A percentile compares a stretch with the other conserved stretches of the same genome.
Conservation (phyloP, 2,113 vertebrate genomes). For the Buteo buteo region DNA sequence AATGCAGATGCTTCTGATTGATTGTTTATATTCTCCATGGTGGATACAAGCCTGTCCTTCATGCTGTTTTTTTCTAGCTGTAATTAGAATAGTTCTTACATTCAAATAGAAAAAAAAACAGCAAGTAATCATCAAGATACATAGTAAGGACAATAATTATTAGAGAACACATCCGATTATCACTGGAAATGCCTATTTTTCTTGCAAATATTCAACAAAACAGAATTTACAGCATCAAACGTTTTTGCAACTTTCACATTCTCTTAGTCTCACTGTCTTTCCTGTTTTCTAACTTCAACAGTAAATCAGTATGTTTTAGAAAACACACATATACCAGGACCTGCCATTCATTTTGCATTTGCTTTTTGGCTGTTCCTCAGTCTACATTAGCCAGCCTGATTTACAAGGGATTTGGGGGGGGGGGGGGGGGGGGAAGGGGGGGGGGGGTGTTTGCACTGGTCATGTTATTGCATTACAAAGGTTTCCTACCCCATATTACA, state of each 20-base stretch:
- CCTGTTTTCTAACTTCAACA: neutral
- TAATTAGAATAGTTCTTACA: neutral
- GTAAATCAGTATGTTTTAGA: neutral
- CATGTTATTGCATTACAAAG: neutral
- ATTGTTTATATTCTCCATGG: neutral
- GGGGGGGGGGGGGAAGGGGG: rapidly evolving
- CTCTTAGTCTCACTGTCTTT: neutral
- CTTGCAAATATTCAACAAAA: neutral
- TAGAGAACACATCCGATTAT: neutral
- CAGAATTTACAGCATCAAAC: neutral
- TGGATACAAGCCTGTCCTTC: neutral
- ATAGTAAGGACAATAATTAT: neutral
- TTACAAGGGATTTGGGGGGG: rapidly evolving
- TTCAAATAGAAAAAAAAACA: neutral
- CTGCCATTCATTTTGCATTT: neutral
- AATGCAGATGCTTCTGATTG: neutral
- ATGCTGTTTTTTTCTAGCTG: neutral
- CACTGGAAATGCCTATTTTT: neutral
- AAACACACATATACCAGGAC: neutral
- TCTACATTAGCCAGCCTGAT: no score
- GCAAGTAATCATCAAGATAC: neutral
- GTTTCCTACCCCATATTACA: neutral
- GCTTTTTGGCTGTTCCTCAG: neutral
- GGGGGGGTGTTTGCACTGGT: rapidly evolving
- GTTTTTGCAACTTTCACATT: neutral